phyloP scores from a whole-genome alignment of 2,797 vertebrate species.

The Toxotes lorentzi region DNA sequence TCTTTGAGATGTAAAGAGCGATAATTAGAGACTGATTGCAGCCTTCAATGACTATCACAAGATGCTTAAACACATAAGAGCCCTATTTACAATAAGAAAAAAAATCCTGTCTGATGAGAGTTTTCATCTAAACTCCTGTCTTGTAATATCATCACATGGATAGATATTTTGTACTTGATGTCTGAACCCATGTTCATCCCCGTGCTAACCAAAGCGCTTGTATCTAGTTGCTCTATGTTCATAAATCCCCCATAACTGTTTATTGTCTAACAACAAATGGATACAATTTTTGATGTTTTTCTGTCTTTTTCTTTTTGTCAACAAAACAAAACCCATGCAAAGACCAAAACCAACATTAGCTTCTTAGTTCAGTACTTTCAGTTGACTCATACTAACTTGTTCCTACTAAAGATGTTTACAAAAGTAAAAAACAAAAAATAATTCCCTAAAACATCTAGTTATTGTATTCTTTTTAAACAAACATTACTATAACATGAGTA shows the following conservation, averaged over 20 bases:
- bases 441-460: not conserved
- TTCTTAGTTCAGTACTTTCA: not conserved
- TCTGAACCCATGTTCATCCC: constrained; percentile 7
- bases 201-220: not conserved
- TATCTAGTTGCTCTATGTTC: constrained; percentile 5
- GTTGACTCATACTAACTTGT: not conserved
- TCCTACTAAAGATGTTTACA: not conserved
- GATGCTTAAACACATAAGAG: constrained; percentile 61
- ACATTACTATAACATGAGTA: not conserved
- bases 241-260: constrained; percentile 1
- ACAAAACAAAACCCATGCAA: not conserved
- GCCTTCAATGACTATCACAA: constrained; percentile 69
- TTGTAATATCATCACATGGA: constrained; percentile 43
- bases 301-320: not conserved
- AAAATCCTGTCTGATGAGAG: constrained; percentile 56
- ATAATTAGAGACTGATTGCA: constrained; percentile 86
- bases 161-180: constrained; percentile 18
- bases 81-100: constrained; percentile 47
- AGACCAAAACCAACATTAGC: not conserved
- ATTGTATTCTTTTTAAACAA: not conserved
- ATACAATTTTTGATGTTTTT: not conserved
- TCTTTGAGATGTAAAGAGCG: constrained; percentile 83
- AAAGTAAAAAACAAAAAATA: not conserved
- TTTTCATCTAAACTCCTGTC: constrained; percentile 57
- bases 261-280: not conserved